Conservation (phyloP, 2,113 vertebrate genomes). For the Hydrochoerus hydrochaeris region DNA sequence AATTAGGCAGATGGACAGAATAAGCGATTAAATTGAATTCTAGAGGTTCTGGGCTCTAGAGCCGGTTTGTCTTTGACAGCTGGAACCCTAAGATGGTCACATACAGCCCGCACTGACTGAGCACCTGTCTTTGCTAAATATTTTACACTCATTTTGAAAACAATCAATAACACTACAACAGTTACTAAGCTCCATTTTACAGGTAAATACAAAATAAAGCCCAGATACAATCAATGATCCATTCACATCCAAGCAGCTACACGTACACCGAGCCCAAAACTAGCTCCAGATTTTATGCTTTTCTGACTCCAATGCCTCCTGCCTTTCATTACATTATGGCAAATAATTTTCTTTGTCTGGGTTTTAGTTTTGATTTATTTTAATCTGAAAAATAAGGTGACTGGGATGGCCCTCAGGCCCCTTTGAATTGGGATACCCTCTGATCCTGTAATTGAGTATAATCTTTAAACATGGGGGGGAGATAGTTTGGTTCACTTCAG, state of each 20-base stretch:
- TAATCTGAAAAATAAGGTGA: conserved; percentile 69
- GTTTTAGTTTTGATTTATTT: conserved; percentile 66
- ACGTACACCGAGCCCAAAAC: background rate
- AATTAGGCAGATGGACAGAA: background rate
- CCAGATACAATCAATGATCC: background rate
- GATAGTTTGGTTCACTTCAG: conserved; percentile 57
- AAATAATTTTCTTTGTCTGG: conserved; percentile 61
- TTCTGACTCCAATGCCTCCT: background rate
- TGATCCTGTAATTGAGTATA: conserved; percentile 63
- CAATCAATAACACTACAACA: background rate
- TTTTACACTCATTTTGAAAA: background rate
- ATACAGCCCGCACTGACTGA: background rate
- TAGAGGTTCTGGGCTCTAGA: background rate
- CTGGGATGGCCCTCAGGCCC: conserved; percentile 34
- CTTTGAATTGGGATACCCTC: conserved; percentile 51
- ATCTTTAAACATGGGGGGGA: conserved; percentile 57
- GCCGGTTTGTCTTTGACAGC: background rate
- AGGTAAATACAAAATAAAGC: conserved; percentile 9
- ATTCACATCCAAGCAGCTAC: background rate
- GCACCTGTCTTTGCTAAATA: background rate
- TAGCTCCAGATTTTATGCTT: conserved; percentile 1
- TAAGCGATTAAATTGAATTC: background rate
- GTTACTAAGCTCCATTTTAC: background rate
- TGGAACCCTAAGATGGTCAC: background rate
- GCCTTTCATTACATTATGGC: background rate